phyloP scores from a whole-genome alignment of 1,140 invertebrate species.

The Musca domestica region DNA sequence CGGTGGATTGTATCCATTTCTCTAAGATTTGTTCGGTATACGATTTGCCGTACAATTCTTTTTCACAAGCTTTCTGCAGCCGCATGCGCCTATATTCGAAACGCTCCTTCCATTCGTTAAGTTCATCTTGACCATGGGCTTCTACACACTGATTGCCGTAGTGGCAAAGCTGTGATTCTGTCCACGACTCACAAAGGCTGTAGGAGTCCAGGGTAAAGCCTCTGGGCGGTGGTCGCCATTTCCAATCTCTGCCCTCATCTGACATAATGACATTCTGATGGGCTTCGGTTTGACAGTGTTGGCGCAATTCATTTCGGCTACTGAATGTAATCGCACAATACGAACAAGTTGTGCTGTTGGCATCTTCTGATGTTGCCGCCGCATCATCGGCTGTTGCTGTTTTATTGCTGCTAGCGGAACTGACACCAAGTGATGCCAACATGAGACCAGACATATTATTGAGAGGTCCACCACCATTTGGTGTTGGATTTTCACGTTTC shows the following conservation, averaged over 20 bases:
- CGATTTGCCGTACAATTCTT: slow-evolving; percentile 66
- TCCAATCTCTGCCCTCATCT: slow-evolving; percentile 70
- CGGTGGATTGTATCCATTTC: slow-evolving; percentile 61
- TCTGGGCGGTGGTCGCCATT: slow-evolving; percentile 67
- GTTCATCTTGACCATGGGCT: slow-evolving; percentile 71
- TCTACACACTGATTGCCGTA: slow-evolving; percentile 72
- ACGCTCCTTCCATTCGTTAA: slow-evolving; percentile 73
- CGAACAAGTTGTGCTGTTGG: slow-evolving; percentile 49
- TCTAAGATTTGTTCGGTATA: slow-evolving; percentile 68
- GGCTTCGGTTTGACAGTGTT: slow-evolving; percentile 65
- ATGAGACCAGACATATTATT: slow-evolving; percentile 25
- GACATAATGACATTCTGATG: slow-evolving; percentile 71
- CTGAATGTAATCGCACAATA: slow-evolving; percentile 66
- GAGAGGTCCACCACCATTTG: slow-evolving; percentile 28
- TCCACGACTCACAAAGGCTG: slow-evolving; percentile 60
- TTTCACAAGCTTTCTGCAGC: slow-evolving; percentile 65
- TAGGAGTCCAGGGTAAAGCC: slow-evolving; percentile 61
- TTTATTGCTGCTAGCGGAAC: slow-evolving; percentile 15
- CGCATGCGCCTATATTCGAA: slow-evolving; percentile 67
- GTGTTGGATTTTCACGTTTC: slow-evolving; percentile 37
- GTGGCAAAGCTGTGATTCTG: slow-evolving; percentile 60
- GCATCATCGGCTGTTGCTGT: background rate
- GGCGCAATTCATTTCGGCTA: slow-evolving; percentile 60
- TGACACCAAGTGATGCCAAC: slow-evolving; percentile 40
- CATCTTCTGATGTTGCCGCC: slow-evolving; percentile 7